Evolutionary conservation across 1,140 invertebrate species (phyloP), one percentile per base, ranked within the genome.

Genomic region (Cyphomyrmex costatus): DNA sequence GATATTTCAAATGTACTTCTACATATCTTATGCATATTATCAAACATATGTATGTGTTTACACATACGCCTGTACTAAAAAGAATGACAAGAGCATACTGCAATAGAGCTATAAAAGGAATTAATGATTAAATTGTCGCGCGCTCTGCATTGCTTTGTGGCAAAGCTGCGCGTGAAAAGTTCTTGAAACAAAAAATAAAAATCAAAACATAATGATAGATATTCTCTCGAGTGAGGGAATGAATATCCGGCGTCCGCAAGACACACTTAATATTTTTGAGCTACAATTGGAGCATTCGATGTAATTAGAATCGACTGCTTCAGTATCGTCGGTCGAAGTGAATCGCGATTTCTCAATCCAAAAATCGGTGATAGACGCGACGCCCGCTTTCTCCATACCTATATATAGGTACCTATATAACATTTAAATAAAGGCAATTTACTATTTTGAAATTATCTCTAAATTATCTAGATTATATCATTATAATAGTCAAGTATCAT

Each of bases 31-130:
- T 90, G 89, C 87, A 90, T 63, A 77, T 74, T 77, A 65, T 84
- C 78, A 87, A 90, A 90, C 88, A 63, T 86, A 87, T 88, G 73
- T 90, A 87, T 89, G 73, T 90, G 85, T 63, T 90, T 79, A 79
- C 73, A 79, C 73, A 79, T 74, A 46, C 86, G 80, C 60, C 14
- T 89, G 63, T 66, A 83, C 16, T 87, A 71, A 82, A 84, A 87
- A 73, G 58, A 86, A 86, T 65, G 46, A 82, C 86, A 91, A 92
- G 86, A 91, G 92, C 89, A 92, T 86, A 88, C 84, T 93, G 90
- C 53, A 68, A 51, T 90, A 93, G 86, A 87, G 70, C 79, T 92
- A 92, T 30, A 86, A 89, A 36, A 77, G 49, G 78, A 90, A 91
- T 89, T 87, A 85, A 88, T 56, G 71, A 78, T 88, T 86, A 77